phyloP scores from a whole-genome alignment of 2,113 vertebrate genomes.

The Speoplatyrhinus poulsoni region DNA sequence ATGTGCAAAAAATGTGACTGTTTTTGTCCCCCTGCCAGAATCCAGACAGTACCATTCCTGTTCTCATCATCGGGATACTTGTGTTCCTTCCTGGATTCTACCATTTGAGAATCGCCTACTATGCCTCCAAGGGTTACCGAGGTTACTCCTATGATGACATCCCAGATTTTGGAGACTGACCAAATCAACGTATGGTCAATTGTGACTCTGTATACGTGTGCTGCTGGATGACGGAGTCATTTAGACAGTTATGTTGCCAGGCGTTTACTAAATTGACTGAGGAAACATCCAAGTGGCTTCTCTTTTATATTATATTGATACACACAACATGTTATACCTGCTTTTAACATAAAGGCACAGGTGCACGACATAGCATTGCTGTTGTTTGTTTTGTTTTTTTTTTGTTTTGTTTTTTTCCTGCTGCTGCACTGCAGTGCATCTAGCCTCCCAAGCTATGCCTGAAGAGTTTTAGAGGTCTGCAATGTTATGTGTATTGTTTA shows the following conservation, averaged over 20 bases:
- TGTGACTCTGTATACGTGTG: no score
- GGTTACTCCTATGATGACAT: conserved; percentile 97
- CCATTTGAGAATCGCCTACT: conserved; percentile 95
- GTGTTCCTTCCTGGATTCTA: conserved; percentile 96
- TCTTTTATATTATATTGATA: not conserved
- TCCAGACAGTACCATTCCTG: conserved; percentile 86
- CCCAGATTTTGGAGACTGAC: conserved; percentile 93
- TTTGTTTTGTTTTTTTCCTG: no score
- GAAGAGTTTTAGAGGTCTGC: conserved; percentile 8
- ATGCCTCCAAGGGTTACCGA: conserved; percentile 90
- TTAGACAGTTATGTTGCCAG: conserved; percentile 12
- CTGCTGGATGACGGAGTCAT: not conserved
- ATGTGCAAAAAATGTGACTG: not conserved
- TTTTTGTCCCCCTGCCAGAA: conserved; percentile 68
- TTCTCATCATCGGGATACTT: conserved; percentile 91
- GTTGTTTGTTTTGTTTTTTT: not conserved
- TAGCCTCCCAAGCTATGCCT: conserved; percentile 6
- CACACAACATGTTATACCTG: not conserved
- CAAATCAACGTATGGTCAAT: not conserved
- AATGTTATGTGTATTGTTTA: not conserved
- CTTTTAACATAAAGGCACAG: conserved; percentile 3
- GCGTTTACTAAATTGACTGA: conserved; percentile 36
- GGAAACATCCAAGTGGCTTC: not conserved
- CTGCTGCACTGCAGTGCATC: not conserved
- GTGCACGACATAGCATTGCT: conserved; percentile 1